Evolutionary conservation across 2,888 invertebrate genomes (phyloP).

Genomic region (Amphiduros pacificus): DNA sequence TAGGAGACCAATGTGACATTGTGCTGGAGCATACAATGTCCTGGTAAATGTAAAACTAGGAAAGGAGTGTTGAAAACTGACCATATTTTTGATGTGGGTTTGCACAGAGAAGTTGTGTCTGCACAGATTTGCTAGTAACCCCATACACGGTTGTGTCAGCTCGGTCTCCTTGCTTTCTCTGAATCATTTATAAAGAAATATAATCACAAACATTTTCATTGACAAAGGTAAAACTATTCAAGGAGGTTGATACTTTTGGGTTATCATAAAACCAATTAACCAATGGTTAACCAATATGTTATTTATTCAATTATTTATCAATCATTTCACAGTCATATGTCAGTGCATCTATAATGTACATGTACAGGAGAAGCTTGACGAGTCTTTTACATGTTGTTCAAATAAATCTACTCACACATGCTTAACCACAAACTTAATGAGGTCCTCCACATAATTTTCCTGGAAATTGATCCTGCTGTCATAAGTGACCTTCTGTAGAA

Average conservation of each 20-base stretch:
- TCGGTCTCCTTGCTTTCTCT: constrained; percentile 27
- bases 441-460: constrained; percentile 46
- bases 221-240: too few species aligned
- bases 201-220: too few species aligned
- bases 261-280: too few species aligned
- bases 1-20: background rate
- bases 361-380: too few species aligned
- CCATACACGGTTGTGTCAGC: constrained; percentile 42
- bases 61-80: constrained; percentile 26
- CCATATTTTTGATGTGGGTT: constrained; percentile 45
- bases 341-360: too few species aligned
- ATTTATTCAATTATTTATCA: too few species aligned
- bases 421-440: constrained; percentile 42
- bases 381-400: too few species aligned
- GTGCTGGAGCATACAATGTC: background rate
- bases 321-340: too few species aligned
- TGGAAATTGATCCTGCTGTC: constrained; percentile 45
- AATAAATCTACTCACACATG: constrained; percentile 51
- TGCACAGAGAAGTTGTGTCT: constrained; percentile 48
- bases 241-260: too few species aligned
- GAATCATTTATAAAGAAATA: too few species aligned
- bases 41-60: background rate
- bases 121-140: constrained; percentile 51
- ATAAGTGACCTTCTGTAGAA: constrained; percentile 53
- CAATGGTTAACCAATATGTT: too few species aligned